phyloP scores from a whole-genome alignment of 1,140 invertebrate genomes.

The Subanguina moxae region DNA sequence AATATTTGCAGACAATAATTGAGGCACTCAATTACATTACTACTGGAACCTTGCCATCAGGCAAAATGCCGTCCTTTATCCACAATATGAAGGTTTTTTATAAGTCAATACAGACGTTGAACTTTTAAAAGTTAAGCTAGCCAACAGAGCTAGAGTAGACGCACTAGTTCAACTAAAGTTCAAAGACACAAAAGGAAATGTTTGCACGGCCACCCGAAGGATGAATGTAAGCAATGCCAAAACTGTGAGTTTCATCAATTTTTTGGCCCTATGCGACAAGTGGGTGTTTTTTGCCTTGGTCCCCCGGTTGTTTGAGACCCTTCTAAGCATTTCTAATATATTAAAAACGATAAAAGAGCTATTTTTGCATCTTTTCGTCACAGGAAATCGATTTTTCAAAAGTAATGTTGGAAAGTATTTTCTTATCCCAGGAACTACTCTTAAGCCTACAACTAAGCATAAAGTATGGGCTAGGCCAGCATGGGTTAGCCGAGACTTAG shows the following conservation, averaged over 20 bases:
- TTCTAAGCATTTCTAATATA: too few relatives aligned
- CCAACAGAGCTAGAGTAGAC: constrained; percentile 50
- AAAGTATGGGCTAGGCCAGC: too few relatives aligned
- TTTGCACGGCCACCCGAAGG: constrained; percentile 48
- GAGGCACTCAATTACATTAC: constrained; percentile 85
- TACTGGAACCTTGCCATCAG: constrained; percentile 81
- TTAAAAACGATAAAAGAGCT: too few relatives aligned
- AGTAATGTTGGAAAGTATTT: too few relatives aligned
- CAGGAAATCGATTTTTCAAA: too few relatives aligned
- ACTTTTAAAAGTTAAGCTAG: constrained; percentile 39
- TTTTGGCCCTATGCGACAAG: too few relatives aligned
- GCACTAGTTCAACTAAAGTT: constrained; percentile 50
- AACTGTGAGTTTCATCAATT: constrained; percentile 3
- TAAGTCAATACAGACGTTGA: background rate
- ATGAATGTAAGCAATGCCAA: constrained; percentile 28
- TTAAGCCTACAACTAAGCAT: too few relatives aligned
- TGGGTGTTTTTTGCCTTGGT: too few relatives aligned
- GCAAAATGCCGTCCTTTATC: constrained; percentile 78
- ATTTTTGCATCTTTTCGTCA: too few relatives aligned
- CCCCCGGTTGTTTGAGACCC: too few relatives aligned
- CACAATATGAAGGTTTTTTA: constrained; percentile 78
- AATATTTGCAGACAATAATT: constrained; percentile 73
- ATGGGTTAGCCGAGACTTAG: too few relatives aligned
- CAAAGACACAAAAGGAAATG: constrained; percentile 39
- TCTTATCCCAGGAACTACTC: too few relatives aligned